A percentile compares a stretch with the other conserved stretches of the same genome.
Evolutionary conservation across 2,797 vertebrate species (phyloP).

Genomic region (Falco columbarius): DNA sequence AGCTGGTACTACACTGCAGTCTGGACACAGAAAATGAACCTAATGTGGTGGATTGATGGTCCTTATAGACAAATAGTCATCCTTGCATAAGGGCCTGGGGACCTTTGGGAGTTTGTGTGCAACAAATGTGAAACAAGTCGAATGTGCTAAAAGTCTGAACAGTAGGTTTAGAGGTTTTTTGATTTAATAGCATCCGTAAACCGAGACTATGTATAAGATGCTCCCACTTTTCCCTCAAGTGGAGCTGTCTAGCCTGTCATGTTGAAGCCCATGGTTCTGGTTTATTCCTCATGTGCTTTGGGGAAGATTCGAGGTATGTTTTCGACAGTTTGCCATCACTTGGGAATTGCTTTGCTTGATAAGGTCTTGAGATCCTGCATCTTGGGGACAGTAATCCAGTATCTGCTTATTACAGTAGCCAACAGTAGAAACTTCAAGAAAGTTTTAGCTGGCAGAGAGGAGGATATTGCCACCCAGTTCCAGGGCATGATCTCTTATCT

Average conservation of each 20-base stretch:
- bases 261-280: not conserved
- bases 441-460: not conserved
- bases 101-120: not conserved
- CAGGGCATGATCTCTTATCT: not conserved
- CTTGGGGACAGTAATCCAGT: not conserved
- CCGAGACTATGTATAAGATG: not conserved
- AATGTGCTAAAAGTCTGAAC: not conserved
- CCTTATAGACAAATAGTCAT: not conserved
- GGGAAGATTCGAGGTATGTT: not conserved
- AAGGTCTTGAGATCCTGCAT: not conserved
- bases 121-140: not conserved
- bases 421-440: not conserved
- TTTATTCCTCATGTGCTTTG: not conserved
- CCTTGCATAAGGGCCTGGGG: not conserved
- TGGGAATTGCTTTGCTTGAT: not conserved
- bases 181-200: not conserved
- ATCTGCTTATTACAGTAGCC: not conserved
- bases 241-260: not conserved
- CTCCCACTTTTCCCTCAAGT: not conserved
- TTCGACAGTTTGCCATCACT: not conserved
- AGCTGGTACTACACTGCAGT: not conserved
- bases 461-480: not conserved
- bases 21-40: not conserved
- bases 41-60: not conserved
- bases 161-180: not conserved